These are phyloP conservation scores for Chydorus sphaericus DNA, from an alignment of 2,888 invertebrate species.

Conservation along the genomic window DNA sequence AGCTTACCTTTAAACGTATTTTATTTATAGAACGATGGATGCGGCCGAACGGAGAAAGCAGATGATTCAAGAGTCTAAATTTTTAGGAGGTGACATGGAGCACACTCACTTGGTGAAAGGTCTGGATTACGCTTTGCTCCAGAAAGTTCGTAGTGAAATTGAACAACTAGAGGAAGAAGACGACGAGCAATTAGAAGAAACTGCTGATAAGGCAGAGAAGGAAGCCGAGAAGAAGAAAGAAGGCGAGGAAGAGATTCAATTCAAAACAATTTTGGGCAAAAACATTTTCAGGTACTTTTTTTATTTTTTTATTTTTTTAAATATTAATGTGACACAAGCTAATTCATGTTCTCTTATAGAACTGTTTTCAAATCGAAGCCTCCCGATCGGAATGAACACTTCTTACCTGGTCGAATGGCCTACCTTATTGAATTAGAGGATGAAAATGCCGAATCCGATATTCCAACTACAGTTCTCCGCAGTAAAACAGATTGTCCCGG, in stretches of 20 bases:
- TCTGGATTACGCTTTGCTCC: conserved; percentile 76
- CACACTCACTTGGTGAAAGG: conserved; percentile 99
- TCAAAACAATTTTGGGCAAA: conserved; percentile 64
- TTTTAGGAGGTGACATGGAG: conserved; percentile 99
- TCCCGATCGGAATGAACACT: conserved; percentile 72
- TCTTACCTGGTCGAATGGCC: conserved; percentile 92
- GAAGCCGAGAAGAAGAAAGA: conserved; percentile 27
- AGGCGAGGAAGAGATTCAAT: conserved; percentile 61
- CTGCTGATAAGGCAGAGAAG: conserved; percentile 26
- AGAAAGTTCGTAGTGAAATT: conserved; percentile 71
- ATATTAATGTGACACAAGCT: background rate
- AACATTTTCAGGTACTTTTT: conserved; percentile 44
- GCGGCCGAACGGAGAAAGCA: conserved; percentile 88
- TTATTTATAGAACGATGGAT: conserved; percentile 41
- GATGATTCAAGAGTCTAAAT: conserved; percentile 95
- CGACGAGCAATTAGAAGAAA: conserved; percentile 23
- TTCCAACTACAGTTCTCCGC: conserved; percentile 86
- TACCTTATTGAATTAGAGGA: conserved; percentile 91
- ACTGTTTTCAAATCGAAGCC: conserved; percentile 38
- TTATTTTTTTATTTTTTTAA: background rate
- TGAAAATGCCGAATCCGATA: conserved; percentile 69
- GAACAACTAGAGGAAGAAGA: conserved; percentile 60
- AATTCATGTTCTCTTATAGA: conserved; percentile 33
- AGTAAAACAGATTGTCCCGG: conserved; percentile 72
- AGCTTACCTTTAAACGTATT: background rate